These are phyloP conservation scores for Cyprinodon variegatus DNA, from an alignment of 2,113 vertebrate species.

Conservation along the genomic window DNA sequence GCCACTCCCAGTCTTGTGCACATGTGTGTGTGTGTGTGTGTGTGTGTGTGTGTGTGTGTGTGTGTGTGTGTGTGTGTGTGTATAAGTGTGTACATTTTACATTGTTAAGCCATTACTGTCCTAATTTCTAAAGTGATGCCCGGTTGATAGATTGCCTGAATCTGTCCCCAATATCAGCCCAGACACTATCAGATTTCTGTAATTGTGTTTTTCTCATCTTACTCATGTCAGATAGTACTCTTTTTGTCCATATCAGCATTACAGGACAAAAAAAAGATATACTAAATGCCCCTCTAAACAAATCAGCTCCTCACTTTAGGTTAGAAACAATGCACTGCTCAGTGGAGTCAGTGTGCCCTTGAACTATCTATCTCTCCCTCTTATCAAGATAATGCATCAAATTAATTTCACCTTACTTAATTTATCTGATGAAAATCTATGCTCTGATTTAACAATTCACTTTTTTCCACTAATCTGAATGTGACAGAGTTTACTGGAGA, in stretches of 20 bases:
- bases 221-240: constrained; percentile 31
- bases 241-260: constrained; percentile 38
- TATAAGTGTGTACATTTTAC: constrained; percentile 59
- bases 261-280: constrained; percentile 1
- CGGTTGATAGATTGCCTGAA: constrained; percentile 53
- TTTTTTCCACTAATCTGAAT: constrained; percentile 53
- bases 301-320: constrained; percentile 11
- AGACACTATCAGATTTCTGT: constrained; percentile 31
- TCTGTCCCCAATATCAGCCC: constrained; percentile 34
- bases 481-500: constrained; percentile 64
- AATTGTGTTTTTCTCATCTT: constrained; percentile 41
- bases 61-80: constrained; percentile 33
- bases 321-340: constrained; percentile 20
- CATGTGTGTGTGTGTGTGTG: constrained; percentile 45
- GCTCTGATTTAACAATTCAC: constrained; percentile 60
- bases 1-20: constrained; percentile 50
- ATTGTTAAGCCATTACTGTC: constrained; percentile 69
- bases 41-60: constrained; percentile 44
- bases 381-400: constrained; percentile 59
- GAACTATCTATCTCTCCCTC: constrained; percentile 47
- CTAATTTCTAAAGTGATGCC: constrained; percentile 58
- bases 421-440: constrained; percentile 62
- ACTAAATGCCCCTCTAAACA: constrained; percentile 8
- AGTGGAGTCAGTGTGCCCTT: constrained; percentile 38
- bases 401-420: constrained; percentile 51